A percentile compares a stretch with the other conserved stretches of the same genome.
phyloP scores from a whole-genome alignment of 2,797 vertebrate species.

The Darevskia mixta region DNA sequence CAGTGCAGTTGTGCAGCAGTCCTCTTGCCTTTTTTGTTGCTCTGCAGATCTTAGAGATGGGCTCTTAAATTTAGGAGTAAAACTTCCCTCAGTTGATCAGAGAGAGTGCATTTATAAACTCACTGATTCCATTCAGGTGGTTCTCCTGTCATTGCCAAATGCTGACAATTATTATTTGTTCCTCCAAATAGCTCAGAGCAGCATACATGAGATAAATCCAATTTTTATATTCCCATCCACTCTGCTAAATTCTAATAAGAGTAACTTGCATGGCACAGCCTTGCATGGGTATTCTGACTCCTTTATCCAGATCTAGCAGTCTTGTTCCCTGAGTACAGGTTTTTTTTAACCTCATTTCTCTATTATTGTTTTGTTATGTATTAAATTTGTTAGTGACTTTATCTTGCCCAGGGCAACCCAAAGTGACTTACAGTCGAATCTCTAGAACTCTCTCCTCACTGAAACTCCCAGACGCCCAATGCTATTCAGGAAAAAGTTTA shows the following conservation, averaged over 20 bases:
- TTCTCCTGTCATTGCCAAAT: background rate
- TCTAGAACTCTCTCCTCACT: background rate
- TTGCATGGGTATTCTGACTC: background rate
- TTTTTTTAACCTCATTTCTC: background rate
- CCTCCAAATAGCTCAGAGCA: background rate
- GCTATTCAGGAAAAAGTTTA: background rate
- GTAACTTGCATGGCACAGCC: background rate
- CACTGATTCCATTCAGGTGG: background rate
- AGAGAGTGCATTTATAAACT: background rate
- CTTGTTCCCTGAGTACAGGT: background rate
- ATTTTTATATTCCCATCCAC: background rate
- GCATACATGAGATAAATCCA: background rate
- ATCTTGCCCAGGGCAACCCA: too few relatives aligned
- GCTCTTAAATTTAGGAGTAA: background rate
- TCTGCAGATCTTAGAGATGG: background rate
- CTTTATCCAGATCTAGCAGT: background rate
- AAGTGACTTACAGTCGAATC: too few relatives aligned
- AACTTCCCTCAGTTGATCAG: background rate
- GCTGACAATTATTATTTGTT: background rate
- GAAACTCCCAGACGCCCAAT: too few relatives aligned
- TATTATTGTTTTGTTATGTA: too few relatives aligned
- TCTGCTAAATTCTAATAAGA: background rate
- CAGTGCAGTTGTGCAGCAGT: background rate
- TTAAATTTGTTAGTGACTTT: too few relatives aligned
- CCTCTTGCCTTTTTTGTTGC: background rate